phyloP scores from a whole-genome alignment of 1,140 invertebrate genomes.

The Sitophilus oryzae region DNA sequence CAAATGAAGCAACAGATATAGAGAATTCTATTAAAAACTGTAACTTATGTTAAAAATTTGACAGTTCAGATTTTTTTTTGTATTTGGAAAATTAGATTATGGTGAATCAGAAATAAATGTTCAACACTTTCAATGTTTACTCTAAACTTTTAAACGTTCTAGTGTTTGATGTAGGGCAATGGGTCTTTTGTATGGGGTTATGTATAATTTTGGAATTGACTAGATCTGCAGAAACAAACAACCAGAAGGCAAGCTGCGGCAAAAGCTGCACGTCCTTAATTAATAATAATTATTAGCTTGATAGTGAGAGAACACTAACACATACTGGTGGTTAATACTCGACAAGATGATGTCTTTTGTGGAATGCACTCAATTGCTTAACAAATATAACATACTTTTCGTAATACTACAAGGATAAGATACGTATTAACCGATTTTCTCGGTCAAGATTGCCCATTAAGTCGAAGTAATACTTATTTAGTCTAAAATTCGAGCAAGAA shows the following conservation, averaged over 20 bases:
- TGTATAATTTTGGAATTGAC: constrained; percentile 25
- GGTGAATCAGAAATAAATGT: no score
- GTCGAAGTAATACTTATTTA: no score
- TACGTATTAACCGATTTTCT: not conserved
- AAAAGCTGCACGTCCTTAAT: constrained; percentile 22
- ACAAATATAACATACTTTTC: not conserved
- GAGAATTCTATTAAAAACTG: no score
- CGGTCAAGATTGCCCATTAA: no score
- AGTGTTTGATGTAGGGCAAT: not conserved
- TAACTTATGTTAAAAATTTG: no score
- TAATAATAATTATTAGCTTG: constrained; percentile 7
- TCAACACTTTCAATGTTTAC: no score
- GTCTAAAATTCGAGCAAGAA: no score
- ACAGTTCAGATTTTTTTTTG: no score
- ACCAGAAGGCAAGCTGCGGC: constrained; percentile 30
- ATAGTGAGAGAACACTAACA: constrained; percentile 6
- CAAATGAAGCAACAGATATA: no score
- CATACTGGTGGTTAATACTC: constrained; percentile 4
- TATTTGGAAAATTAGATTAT: no score
- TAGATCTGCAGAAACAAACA: constrained; percentile 31
- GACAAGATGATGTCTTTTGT: constrained; percentile 15
- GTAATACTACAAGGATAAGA: not conserved
- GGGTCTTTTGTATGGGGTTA: not conserved
- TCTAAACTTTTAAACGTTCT: no score
- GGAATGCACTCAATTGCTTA: constrained; percentile 19